Base-by-base conservation (phyloP, 2,888 invertebrate genomes). In the Drosophila yooni region DNA sequence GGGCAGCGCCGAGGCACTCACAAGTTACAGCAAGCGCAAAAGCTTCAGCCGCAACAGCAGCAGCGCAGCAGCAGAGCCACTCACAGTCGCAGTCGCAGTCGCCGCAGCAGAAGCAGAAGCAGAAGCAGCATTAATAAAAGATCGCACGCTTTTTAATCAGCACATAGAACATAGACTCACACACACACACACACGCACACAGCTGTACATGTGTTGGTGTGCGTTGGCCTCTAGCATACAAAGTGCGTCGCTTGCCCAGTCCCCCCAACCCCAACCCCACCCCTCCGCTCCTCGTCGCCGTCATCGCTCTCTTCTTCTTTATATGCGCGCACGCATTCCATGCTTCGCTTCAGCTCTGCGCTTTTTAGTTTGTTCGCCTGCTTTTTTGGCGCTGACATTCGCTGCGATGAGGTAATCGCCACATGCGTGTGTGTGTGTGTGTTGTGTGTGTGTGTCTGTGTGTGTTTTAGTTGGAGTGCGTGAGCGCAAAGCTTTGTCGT, bases 341-440 rank as follows among this genome's bases (percentile, higher is more conserved):
- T 60, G 81, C 85, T 77, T 81, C 72, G 84, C 82, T 72, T 74
- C 82, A 73, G 71, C 76, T 66, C 67, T 73, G 67, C 75, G 70
- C 64, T 78, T 78, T 81, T 58, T 38, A 62, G 36, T 76, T 74
- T 36, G 65, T 52, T 52, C 63, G 65, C 13, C 62, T 76, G 67
- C 73, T 50, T 62, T 74, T 74, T 72, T 64, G 57, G 51, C 68
- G 78, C 84, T 83, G 82, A 79, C 83, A 87, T 85, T 82, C 81
- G 78, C 72, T 79, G 85, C 88, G 86, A 87, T 87, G 87, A 87
- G 88, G 87, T 87, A 87, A 87, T 88, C 88, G 72, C 82, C 65
- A 79, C 74, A 82, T 80, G 74, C 72, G 82, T 80, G 54, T 70
- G 70, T 46, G 48, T 52, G 63, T 57, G 53, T 54, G 40, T 53